phyloP scores from a whole-genome alignment of 1,140 invertebrate genomes.

The Melanaphis sacchari region DNA sequence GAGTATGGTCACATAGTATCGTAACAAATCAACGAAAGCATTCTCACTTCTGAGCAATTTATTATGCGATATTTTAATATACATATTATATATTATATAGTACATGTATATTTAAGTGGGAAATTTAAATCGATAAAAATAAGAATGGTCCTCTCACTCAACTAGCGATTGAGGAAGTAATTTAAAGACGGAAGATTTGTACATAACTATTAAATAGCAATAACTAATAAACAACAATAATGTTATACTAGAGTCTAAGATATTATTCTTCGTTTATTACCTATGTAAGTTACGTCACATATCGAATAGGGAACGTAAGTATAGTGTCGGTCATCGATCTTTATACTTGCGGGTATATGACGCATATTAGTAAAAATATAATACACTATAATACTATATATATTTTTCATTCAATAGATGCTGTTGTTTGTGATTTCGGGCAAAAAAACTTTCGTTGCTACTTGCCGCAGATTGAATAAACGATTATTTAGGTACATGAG shows the following conservation, averaged over 20 bases:
- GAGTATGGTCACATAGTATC: not conserved
- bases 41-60: not conserved
- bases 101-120: not conserved
- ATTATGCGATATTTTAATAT: not conserved
- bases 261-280: not conserved
- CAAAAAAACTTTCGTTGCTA: not conserved
- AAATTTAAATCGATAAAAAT: not conserved
- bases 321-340: not conserved
- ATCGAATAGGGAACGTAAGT: not conserved
- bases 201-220: not conserved
- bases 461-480: not conserved
- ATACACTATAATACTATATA: not conserved
- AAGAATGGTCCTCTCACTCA: not conserved
- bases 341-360: not conserved
- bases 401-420: not conserved
- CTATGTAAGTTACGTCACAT: not conserved
- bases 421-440: not conserved
- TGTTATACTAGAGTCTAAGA: not conserved
- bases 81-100: too few relatives aligned
- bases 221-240: not conserved
- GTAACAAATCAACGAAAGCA: not conserved
- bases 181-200: not conserved
- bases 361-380: too few relatives aligned
- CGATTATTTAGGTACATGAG: not conserved
- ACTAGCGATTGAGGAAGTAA: not conserved